Base-by-base conservation (phyloP, 2,113 vertebrate genomes). In the Nicator chloris region DNA sequence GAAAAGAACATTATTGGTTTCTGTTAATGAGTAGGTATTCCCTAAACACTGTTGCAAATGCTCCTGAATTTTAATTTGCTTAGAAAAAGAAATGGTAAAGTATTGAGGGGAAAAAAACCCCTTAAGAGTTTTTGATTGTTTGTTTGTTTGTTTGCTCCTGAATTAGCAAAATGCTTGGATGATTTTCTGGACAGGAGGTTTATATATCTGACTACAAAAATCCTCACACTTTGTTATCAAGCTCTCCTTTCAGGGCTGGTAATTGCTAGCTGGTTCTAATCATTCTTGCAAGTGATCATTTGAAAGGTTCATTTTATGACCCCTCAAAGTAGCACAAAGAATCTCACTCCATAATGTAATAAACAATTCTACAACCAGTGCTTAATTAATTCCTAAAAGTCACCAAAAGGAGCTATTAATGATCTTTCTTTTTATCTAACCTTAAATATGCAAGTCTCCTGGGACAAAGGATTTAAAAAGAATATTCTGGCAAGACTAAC, bases 381-480 rank as follows among this genome's bases (percentile, higher is more conserved):
- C 84, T 96, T 97, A 97, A 98, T 98, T 97, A 97, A 97, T 97
- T 95, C 89, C 84, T 87, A 69, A 82, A 86, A 94, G 93, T 95
- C 92, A 92, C 91, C 93, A 91, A 83, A 83, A 96, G 79, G 87
- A 90, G 82, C 86, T 93, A 96, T 91, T 97, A 96, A 95, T 95
- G 87, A 96, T 97, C 87, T 97, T 92, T 90, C 75, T 64, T 97
- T 97, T 94, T 96, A 96, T 95, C 94, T 95, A 94, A 75, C 73
- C 72, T 35, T 93, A 96, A 96, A 94, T 54, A 95, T 88, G 53
- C 45, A 73, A 76, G 75, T 86, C 93, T 95, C 95, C 68, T 27
- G 93, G 93, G 96, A 95, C n/a, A 77, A 88, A 88, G 42, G 47
- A 84, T 92, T 96, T 94, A 76, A 97, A 93, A 95, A 59, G 89